phyloP scores from a whole-genome alignment of 2,113 vertebrate species.

The Scytalopus superciliaris region DNA sequence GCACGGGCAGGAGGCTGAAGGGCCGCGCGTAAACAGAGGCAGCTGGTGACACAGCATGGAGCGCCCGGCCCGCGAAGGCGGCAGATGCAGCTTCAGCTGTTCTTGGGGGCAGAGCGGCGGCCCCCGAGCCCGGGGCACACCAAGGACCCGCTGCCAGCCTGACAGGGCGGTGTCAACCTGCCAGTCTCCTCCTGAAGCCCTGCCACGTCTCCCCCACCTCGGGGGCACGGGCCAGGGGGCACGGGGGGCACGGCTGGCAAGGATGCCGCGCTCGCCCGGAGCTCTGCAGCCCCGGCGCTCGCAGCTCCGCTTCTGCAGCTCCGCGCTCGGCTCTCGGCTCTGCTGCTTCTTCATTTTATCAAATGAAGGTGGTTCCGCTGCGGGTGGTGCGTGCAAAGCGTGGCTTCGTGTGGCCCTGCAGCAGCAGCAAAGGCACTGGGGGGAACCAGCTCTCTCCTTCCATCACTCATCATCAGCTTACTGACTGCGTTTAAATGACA shows the following conservation, averaged over 20 bases:
- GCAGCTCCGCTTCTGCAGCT: too few relatives aligned
- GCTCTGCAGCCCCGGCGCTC: too few relatives aligned
- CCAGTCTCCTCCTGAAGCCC: slow-evolving; percentile 63
- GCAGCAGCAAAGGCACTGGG: not conserved
- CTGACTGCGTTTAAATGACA: not conserved
- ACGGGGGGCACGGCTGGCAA: not conserved
- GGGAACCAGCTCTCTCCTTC: not conserved
- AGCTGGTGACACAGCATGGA: slow-evolving; percentile 83
- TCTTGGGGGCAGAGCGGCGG: slow-evolving; percentile 68
- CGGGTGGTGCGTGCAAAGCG: too few relatives aligned
- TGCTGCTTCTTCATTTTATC: too few relatives aligned
- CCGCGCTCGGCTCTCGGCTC: too few relatives aligned
- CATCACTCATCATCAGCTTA: not conserved
- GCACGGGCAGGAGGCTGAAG: slow-evolving; percentile 42
- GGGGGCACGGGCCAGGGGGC: slow-evolving; percentile 32
- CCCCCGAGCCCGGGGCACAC: slow-evolving; percentile 76
- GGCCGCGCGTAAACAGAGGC: slow-evolving; percentile 76
- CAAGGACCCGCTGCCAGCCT: slow-evolving; percentile 68
- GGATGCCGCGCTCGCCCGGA: not conserved
- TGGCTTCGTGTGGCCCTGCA: not conserved
- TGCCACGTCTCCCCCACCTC: slow-evolving; percentile 49
- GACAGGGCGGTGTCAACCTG: slow-evolving; percentile 81
- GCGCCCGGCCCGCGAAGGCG: slow-evolving; percentile 46
- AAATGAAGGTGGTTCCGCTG: too few relatives aligned
- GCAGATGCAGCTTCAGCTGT: slow-evolving; percentile 84